Evolutionary conservation across 2,888 invertebrate genomes (phyloP).

Genomic region (Plebejus melissa): DNA sequence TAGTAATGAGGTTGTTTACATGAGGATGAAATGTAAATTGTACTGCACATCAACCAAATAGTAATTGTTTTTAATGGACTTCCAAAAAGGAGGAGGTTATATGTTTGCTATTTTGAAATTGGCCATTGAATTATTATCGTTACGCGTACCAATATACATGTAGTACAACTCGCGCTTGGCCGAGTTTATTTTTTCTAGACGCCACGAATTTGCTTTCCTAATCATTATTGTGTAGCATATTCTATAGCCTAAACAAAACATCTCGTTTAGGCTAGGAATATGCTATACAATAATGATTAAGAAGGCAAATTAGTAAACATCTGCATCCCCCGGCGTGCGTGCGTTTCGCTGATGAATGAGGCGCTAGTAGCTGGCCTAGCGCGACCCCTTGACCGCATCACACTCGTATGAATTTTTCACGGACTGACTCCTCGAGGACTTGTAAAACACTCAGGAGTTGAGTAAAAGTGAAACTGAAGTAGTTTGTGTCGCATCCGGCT

Average conservation of each 20-base stretch:
- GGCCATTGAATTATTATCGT: no score
- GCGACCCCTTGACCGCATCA: neutral
- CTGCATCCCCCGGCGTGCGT: neutral
- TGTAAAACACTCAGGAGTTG: neutral
- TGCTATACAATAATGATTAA: neutral
- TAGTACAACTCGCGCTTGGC: no score
- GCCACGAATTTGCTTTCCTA: no score
- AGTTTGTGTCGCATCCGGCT: neutral
- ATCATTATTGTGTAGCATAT: neutral
- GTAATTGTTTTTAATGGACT: no score
- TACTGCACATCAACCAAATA: neutral
- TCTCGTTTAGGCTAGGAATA: neutral
- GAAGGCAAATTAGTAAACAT: neutral
- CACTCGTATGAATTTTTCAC: neutral
- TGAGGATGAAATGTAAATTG: neutral
- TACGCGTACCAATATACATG: no score
- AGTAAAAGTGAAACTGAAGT: neutral
- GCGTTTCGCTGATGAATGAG: slow-evolving; percentile 9
- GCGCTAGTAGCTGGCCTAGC: neutral
- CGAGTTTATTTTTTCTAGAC: no score
- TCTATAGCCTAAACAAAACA: neutral
- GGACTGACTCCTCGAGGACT: neutral
- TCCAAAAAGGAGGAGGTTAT: no score
- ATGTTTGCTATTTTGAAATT: no score
- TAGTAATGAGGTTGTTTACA: neutral